Evolutionary conservation across 2,113 vertebrate species (phyloP).

Genomic region (Psephotus haematonotus): DNA sequence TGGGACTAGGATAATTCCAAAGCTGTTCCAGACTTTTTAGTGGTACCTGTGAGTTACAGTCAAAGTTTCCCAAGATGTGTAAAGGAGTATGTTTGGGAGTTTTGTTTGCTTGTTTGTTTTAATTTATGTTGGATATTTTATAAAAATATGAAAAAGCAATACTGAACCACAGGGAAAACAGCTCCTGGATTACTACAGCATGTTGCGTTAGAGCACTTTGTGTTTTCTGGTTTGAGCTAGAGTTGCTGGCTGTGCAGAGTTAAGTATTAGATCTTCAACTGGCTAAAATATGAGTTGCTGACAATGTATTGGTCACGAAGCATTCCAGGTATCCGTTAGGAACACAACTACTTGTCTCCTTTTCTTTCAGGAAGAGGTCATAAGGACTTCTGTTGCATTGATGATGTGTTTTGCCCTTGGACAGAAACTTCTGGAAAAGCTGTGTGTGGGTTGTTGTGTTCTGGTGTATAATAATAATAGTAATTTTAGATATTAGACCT

Average conservation of each 20-base stretch:
- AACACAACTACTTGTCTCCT: neutral
- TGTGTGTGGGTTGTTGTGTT: neutral
- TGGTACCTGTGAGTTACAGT: neutral
- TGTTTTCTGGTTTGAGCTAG: neutral
- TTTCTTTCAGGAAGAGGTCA: neutral
- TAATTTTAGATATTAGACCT: neutral
- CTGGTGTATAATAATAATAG: neutral
- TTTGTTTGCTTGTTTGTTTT: neutral
- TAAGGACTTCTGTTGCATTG: neutral
- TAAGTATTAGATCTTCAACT: neutral
- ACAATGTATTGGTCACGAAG: neutral
- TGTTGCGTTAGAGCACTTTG: neutral
- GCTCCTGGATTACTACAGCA: neutral
- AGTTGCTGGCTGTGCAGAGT: neutral
- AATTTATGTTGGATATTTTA: neutral
- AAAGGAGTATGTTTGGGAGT: neutral
- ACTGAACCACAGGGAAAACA: neutral
- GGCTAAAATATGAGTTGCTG: neutral
- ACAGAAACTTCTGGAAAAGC: neutral
- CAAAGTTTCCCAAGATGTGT: neutral
- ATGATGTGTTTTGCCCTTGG: neutral
- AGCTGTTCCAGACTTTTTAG: neutral
- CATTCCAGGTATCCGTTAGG: neutral
- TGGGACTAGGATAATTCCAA: neutral
- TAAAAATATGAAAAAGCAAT: neutral